Base-by-base conservation (phyloP, 2,888 invertebrate genomes). In the Alcis repandata region DNA sequence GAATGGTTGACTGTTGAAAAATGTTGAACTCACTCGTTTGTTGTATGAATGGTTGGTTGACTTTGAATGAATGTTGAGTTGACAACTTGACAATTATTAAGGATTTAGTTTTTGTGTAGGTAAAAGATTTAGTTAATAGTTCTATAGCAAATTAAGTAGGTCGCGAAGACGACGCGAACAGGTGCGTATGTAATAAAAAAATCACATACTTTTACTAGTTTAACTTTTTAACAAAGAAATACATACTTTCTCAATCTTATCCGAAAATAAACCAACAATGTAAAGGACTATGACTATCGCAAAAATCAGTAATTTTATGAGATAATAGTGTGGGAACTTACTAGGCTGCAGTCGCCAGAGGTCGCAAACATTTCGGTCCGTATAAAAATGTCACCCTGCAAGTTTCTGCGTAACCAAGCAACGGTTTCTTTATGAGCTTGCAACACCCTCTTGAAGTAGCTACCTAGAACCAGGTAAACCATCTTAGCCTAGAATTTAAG, bases 321-420 rank as follows among this genome's bases (percentile, higher is more conserved):
- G 17, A 49, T 17, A 32, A 32, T 15, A 32, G 4, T 4, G n/a
- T 38, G 19, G 27, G 2, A 49, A 83, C 76, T 86, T 87, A 95
- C 95, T 92, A 90, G 20, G 94, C 94, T 33, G 86, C 71, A 43
- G 79, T 87, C 6, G 94, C 89, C 68, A 91, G 93, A 19, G 84
- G 89, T 60, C 91, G 85, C 0, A 94, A 72, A 67, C 79, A 76
- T 69, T 89, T 87, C 0, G 95, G 95, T 19, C 96, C 95, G 69
- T 94, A 93, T 15, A 86, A 83, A 75, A 96, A 95, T 4, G 95
- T 93, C 10, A 93, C 89, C 77, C 94, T 93, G 64, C 95, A 95
- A 1, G 95, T 95, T 68, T 95, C 94, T 3, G 95, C 94, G 79
- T 96, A 96, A 59, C 94, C 94, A 63, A 96, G 77, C 27, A 88